Base-by-base conservation (phyloP, 2,797 vertebrate species). In the Cheirogaleus major region DNA sequence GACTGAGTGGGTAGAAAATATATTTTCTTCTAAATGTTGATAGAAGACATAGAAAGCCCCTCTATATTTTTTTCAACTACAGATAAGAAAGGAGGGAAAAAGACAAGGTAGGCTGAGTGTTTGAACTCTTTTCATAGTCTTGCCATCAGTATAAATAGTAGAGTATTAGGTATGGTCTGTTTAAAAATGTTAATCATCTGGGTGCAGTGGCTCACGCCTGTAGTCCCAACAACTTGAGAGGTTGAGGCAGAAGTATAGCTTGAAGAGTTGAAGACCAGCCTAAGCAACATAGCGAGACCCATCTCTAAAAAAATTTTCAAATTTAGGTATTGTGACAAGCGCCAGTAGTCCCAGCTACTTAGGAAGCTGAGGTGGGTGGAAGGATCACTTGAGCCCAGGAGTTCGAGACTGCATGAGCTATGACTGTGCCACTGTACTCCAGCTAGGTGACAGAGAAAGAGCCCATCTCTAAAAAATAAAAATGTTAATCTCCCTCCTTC, bases 1-100 rank as follows among this genome's bases (percentile, higher is more conserved):
- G 32, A 87, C 32, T 63, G 35, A 1, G 2, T 82, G 35, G 1
- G 2, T 79, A 67, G 70, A 91, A 95, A 85, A 65, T 69, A 43
- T 20, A 65, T 82, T 95, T 95, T 97, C 57, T 93, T 88, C 43
- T 75, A 91, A 96, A 79, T 96, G 8, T 48, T 97, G 13, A 43
- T 79, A 63, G 45, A 95, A 50, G 30, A 57, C 27, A 81, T 55
- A 89, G 65, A 89, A 72, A 67, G 1, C 52, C 57, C 45, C 2
- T 85, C 25, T 96, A 9, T 88, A 78, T 55, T 76, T 95, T 57
- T 96, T 93, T 83, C n/a, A 95, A 23, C 69, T 96, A 20, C 38
- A 89, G 4, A 43, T 70, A 69, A 96, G 67, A 96, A 92, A 65
- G 30, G 9, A 23, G 32, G 5, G 4, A 12, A 20, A 69, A 43